These are phyloP conservation scores for Halocynthia roretzi DNA, from an alignment of 23 tunicate genomes.

Conservation along the genomic window DNA sequence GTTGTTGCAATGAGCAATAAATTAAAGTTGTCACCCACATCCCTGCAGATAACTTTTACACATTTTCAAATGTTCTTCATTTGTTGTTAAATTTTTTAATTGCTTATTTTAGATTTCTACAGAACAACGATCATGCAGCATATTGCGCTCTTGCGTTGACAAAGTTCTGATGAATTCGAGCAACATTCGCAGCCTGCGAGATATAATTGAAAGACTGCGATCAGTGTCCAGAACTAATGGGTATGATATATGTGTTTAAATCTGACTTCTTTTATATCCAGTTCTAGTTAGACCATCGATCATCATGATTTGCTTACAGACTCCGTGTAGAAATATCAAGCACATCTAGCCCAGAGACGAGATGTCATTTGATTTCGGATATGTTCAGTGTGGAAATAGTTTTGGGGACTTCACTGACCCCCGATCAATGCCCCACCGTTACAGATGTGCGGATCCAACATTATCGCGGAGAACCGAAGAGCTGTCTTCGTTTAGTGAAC, in stretches of 20 bases:
- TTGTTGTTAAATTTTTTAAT: not conserved
- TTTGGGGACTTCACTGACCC: slow-evolving; percentile 37
- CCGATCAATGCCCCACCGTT: slow-evolving; percentile 33
- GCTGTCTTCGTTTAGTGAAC: slow-evolving; percentile 45
- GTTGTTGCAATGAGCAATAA: no score
- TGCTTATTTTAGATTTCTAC: slow-evolving; percentile 35
- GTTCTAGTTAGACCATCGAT: not conserved
- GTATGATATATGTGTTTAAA: slow-evolving; percentile 3
- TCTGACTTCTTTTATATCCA: not conserved
- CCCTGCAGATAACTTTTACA: no score
- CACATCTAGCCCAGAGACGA: slow-evolving; percentile 32
- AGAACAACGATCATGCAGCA: slow-evolving; percentile 40
- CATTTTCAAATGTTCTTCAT: not conserved
- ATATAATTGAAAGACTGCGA: slow-evolving; percentile 58
- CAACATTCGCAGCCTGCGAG: slow-evolving; percentile 53
- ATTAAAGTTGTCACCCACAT: no score
- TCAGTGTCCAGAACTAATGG: slow-evolving; percentile 83
- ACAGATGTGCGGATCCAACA: slow-evolving; percentile 46
- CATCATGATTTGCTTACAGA: slow-evolving; percentile 13
- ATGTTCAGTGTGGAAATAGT: slow-evolving; percentile 56
- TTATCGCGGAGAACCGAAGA: slow-evolving; percentile 29
- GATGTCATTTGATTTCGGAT: slow-evolving; percentile 53
- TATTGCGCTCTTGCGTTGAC: slow-evolving; percentile 60
- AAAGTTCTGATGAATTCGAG: slow-evolving; percentile 74
- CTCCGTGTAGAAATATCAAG: slow-evolving; percentile 35